Conservation (phyloP, 2,888 invertebrate species). For the Lochmaea crataegi region DNA sequence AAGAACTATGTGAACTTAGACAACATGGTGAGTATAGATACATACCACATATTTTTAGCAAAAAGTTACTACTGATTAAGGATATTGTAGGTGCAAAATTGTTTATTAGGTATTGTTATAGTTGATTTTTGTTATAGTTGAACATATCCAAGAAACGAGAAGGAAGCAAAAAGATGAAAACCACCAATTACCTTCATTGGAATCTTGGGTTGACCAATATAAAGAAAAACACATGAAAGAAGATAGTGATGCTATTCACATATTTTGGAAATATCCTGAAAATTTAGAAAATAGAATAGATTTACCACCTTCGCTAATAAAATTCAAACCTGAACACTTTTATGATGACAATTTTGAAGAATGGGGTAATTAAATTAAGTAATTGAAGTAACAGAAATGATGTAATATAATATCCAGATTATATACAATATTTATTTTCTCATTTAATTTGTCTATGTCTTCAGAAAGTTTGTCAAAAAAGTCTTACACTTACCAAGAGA, state of each 20-base stretch:
- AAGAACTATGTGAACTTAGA: constrained; percentile 70
- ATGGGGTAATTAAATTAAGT: constrained; percentile 67
- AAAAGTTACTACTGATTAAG: neutral
- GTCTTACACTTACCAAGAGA: no score
- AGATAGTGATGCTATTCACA: constrained; percentile 62
- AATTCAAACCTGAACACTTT: constrained; percentile 69
- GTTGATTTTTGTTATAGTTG: constrained; percentile 56
- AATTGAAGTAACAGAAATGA: neutral
- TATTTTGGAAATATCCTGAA: constrained; percentile 70
- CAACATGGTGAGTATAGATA: constrained; percentile 62
- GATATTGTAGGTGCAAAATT: no score
- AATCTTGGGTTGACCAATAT: constrained; percentile 64
- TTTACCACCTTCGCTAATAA: constrained; percentile 73
- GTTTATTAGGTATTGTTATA: no score
- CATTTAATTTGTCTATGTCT: no score
- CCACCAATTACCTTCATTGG: constrained; percentile 58
- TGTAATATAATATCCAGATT: neutral
- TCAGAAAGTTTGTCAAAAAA: no score
- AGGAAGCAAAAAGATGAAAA: constrained; percentile 51
- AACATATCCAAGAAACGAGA: constrained; percentile 55
- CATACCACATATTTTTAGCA: neutral
- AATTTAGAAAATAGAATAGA: constrained; percentile 66
- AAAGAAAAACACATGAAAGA: constrained; percentile 58
- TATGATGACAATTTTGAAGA: constrained; percentile 65
- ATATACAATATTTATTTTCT: no score